Evolutionary conservation across 2,113 vertebrate genomes (phyloP).

Genomic region (Microcebus lehilahytsara): DNA sequence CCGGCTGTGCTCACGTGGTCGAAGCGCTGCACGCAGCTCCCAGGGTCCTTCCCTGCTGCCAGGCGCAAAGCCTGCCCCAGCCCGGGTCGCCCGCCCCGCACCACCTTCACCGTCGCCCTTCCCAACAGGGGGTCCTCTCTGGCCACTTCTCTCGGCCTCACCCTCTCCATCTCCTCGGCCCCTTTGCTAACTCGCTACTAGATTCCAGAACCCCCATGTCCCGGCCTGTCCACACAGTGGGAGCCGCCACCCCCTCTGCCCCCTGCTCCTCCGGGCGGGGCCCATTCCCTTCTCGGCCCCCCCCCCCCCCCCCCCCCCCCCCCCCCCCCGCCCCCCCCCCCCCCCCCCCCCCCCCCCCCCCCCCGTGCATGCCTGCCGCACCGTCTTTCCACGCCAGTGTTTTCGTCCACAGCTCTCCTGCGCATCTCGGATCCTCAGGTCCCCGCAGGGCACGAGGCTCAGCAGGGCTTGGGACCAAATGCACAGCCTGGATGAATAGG

Average conservation of each 20-base stretch:
- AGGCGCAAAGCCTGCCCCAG: no score
- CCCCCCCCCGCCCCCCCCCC: no score
- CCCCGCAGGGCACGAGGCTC: accelerated
- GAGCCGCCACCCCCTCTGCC: neutral
- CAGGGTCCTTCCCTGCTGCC: neutral
- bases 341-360: no score
- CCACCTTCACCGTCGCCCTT: neutral
- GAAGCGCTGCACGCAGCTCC: neutral
- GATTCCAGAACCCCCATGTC: neutral
- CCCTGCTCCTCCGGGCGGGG: accelerated
- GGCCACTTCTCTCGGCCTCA: neutral
- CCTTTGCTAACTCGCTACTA: neutral
- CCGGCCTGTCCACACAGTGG: neutral
- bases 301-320: no score
- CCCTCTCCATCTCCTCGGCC: neutral
- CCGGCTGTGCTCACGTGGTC: accelerated
- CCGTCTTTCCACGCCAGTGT: neutral
- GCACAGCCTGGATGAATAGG: no score
- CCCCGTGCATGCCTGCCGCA: accelerated
- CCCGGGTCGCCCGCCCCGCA: no score
- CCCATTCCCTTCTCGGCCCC: no score
- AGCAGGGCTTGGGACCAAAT: neutral
- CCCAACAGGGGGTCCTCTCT: neutral
- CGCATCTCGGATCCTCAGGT: neutral
- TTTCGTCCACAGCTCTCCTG: neutral